Base-by-base conservation (phyloP, 2,797 vertebrate genomes). In the Diplodus sargus region DNA sequence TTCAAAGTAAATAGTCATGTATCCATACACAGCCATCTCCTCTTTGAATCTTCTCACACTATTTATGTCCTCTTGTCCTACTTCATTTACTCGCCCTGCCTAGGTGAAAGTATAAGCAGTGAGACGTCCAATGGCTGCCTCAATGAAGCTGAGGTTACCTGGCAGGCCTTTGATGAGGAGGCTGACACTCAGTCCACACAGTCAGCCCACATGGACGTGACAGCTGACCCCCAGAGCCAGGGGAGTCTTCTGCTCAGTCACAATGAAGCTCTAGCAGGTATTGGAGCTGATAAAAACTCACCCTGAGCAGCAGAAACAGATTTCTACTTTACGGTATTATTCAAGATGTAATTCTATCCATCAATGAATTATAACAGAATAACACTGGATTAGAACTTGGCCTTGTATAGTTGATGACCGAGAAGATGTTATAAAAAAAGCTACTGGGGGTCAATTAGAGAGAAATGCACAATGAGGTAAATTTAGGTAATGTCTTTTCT, bases 71-170 rank as follows among this genome's bases (percentile, higher is more conserved):
- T 52, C 75, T 47, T n/a, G n/a, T 22, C 78, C 48, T 43, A 13
- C 20, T 39, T 64, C 12, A 4, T 56, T 69, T 43, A 5, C 8
- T 47, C 20, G 18, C 48, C 34, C 52, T 58, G 28, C 25, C 42
- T 80, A 99, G 98, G 96, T 91, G 98, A 97, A 87, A 99, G 97
- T 16, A 62, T 98, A 60, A 96, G 96, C 90, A 98, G 97, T 1
- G 97, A 99, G 78, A 91, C 93, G 0, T 96, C 95, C 71, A 93
- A 96, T 67, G 96, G 97, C 85, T 97, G 93, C 85, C 93, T 90
- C 47, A 95, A 93, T 0, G 98, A 99, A 22, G 79, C 94, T 2
- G 98, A 99, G 45, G 94, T 95, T 0, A 88, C 94, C 0, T 93
- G 97, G 82, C 96, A 96, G 84, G 86, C 87, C 1, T 94, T 95